A percentile compares a stretch with the other conserved stretches of the same genome.
phyloP scores from a whole-genome alignment of 1,140 invertebrate genomes.

The Conus ventricosus region DNA sequence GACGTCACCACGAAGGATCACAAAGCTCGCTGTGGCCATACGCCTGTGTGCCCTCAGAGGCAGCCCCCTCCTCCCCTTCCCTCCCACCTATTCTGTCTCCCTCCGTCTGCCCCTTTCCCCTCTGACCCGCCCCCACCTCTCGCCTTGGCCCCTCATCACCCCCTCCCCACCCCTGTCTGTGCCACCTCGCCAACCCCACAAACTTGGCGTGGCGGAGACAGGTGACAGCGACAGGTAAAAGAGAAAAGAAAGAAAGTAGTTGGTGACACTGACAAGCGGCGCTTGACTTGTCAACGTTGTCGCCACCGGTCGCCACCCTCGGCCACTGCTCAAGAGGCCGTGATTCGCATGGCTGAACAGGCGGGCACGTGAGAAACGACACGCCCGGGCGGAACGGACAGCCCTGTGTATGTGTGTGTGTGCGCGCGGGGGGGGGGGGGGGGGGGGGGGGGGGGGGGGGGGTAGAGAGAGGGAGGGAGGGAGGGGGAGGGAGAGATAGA shows the following conservation, averaged over 20 bases:
- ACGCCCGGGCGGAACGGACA: not conserved
- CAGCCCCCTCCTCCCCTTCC: not conserved
- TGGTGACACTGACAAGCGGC: slow-evolving; percentile 4
- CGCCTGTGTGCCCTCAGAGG: too few species aligned
- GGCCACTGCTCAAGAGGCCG: not conserved
- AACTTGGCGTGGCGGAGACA: too few species aligned
- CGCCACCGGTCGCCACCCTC: not conserved
- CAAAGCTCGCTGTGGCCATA: too few species aligned
- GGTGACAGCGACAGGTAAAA: not conserved
- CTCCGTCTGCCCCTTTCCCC: not conserved
- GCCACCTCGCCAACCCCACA: too few species aligned
- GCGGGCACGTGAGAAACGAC: slow-evolving; percentile 3
- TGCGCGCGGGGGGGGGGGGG: too few species aligned
- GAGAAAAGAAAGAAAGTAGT: not conserved
- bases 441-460: not conserved
- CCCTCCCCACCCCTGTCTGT: too few species aligned
- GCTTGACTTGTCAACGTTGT: not conserved
- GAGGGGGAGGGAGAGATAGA: not conserved
- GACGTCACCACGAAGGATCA: too few species aligned
- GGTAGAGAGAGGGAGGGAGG: not conserved
- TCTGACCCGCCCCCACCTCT: not conserved
- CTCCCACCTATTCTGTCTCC: not conserved
- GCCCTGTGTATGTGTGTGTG: too few species aligned
- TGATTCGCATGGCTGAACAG: not conserved
- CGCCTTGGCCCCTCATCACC: too few species aligned